These are phyloP conservation scores for Leucophenga montana DNA, from an alignment of 2,888 invertebrate species.

Conservation along the genomic window DNA sequence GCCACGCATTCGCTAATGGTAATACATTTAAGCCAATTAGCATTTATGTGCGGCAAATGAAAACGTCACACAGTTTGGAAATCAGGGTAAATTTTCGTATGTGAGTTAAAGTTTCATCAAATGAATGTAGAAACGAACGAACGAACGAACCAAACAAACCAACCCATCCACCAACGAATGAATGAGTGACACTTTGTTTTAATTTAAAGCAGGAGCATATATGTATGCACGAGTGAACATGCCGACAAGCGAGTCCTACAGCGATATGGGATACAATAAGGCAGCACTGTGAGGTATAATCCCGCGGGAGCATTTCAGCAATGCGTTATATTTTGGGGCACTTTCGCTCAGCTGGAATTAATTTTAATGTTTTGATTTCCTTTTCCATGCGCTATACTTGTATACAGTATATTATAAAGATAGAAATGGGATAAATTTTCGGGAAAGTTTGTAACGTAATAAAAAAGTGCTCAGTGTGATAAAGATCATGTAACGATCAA, in stretches of 20 bases:
- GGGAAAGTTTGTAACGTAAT: no score
- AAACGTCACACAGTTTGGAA: conserved; percentile 24
- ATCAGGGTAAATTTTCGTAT: conserved; percentile 15
- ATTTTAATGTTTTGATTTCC: conserved; percentile 55
- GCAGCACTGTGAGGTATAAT: conserved; percentile 48
- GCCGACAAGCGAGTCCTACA: conserved; percentile 37
- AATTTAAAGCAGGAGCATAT: conserved; percentile 56
- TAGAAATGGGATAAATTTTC: no score
- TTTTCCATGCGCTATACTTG: neutral
- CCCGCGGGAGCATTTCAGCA: conserved; percentile 55
- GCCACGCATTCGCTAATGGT: conserved; percentile 1
- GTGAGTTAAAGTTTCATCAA: conserved; percentile 66
- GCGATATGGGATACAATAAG: neutral
- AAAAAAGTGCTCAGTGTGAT: no score
- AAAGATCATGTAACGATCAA: no score
- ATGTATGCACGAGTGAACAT: conserved; percentile 31
- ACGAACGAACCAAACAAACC: neutral
- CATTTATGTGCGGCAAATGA: conserved; percentile 55
- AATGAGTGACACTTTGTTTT: conserved; percentile 60
- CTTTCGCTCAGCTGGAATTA: conserved; percentile 66
- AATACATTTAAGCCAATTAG: conserved; percentile 66
- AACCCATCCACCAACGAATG: neutral
- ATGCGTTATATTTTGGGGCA: conserved; percentile 66
- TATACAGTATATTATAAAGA: neutral
- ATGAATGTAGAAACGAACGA: conserved; percentile 45